phyloP scores from a whole-genome alignment of 2,888 invertebrate species.

The Rotaria macrura region DNA sequence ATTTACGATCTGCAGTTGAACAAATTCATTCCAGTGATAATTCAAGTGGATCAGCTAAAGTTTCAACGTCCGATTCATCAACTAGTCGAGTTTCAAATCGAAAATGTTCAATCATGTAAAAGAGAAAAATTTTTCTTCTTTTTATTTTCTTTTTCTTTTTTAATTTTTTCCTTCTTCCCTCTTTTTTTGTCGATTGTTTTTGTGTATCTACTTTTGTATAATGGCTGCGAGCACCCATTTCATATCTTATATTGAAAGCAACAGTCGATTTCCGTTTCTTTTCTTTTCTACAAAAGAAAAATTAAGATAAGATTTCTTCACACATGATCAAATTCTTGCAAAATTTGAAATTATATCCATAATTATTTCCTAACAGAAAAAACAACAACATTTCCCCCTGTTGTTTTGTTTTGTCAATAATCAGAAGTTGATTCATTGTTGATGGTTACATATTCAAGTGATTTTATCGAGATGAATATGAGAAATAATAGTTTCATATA shows the following conservation, averaged over 20 bases:
- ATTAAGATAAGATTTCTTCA: not conserved
- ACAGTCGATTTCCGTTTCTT: not conserved
- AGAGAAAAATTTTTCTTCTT: not conserved
- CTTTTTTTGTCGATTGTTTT: not conserved
- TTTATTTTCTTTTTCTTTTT: not conserved
- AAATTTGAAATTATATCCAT: not conserved
- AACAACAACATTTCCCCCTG: not conserved
- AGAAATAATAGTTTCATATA: not conserved
- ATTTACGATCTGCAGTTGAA: not conserved
- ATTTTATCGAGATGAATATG: not conserved
- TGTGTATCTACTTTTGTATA: slow-evolving; percentile 2
- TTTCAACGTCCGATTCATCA: not conserved
- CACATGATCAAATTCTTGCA: not conserved
- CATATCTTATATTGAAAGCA: not conserved
- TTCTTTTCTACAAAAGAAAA: not conserved
- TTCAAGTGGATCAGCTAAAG: not conserved
- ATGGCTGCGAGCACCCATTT: not conserved
- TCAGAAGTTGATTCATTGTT: not conserved
- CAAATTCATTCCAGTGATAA: not conserved
- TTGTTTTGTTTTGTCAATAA: not conserved
- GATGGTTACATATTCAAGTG: not conserved
- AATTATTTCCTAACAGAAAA: not conserved
- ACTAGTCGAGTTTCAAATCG: not conserved
- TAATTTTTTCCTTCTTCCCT: not conserved
- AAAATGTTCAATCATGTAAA: slow-evolving; percentile 17